phyloP scores from a whole-genome alignment of 2,113 vertebrate species.

The Phycodurus eques region DNA sequence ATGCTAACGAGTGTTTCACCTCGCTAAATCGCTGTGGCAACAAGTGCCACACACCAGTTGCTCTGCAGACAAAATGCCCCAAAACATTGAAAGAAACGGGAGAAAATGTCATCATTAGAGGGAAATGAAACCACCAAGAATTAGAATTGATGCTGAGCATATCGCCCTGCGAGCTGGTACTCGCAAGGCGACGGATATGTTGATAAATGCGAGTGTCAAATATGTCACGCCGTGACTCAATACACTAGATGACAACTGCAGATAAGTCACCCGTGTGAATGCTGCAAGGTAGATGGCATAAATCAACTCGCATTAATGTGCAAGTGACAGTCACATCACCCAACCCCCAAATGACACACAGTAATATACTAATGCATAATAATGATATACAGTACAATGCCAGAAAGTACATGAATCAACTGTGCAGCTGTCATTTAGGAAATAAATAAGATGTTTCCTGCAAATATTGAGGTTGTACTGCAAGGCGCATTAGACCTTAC shows the following conservation, averaged over 20 bases:
- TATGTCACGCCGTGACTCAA: not conserved
- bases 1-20: slow-evolving; percentile 33
- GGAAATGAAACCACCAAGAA: not conserved
- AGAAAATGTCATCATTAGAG: not conserved
- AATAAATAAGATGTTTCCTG: not conserved
- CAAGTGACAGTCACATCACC: not conserved
- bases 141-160: slow-evolving; percentile 6
- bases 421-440: not conserved
- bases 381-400: not conserved
- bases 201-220: not conserved
- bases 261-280: not conserved
- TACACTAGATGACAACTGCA: not conserved
- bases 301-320: not conserved
- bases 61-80: slow-evolving; percentile 16
- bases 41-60: slow-evolving; percentile 27
- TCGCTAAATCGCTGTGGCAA: slow-evolving; percentile 11
- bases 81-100: slow-evolving; percentile 23
- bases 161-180: not conserved
- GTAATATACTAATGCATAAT: not conserved
- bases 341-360: not conserved
- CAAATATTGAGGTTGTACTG: no score
- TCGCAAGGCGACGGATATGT: not conserved
- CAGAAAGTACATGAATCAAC: not conserved
- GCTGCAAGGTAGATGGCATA: not conserved
- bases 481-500: not conserved